A percentile compares a stretch with the other conserved stretches of the same genome.
These are phyloP conservation scores for Drosophila recens DNA, from an alignment of 2,888 invertebrate species.

Conservation along the genomic window DNA sequence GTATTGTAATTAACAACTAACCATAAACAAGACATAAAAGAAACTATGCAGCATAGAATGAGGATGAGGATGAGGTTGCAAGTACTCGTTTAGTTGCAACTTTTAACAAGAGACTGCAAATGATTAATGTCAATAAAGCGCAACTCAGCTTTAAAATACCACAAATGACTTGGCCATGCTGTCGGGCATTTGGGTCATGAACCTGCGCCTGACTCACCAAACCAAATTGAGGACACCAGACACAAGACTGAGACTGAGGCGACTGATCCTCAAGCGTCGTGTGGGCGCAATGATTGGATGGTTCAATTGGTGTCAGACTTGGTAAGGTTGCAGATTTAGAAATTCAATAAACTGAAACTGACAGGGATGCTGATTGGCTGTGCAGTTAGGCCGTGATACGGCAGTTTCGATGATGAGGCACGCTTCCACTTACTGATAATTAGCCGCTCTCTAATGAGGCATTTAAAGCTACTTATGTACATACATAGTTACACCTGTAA, in stretches of 20 bases:
- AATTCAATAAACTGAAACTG: slow-evolving; percentile 57
- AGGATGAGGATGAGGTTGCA: slow-evolving; percentile 30
- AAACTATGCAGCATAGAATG: slow-evolving; percentile 32
- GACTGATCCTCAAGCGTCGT: slow-evolving; percentile 58
- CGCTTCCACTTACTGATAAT: no score
- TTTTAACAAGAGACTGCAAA: slow-evolving; percentile 74
- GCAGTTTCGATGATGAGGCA: no score
- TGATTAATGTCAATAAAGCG: slow-evolving; percentile 79
- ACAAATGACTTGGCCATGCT: slow-evolving; percentile 38
- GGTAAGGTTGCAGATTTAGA: slow-evolving; percentile 22
- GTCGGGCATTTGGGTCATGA: slow-evolving; percentile 69
- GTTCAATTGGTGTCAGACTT: slow-evolving; percentile 65
- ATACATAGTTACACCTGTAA: neutral
- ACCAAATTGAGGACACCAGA: slow-evolving; percentile 64
- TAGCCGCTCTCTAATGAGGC: slow-evolving; percentile 61
- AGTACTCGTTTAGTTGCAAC: slow-evolving; percentile 65
- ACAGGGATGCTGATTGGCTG: slow-evolving; percentile 28
- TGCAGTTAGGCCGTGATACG: slow-evolving; percentile 40
- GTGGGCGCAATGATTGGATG: slow-evolving; percentile 59
- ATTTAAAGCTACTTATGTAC: slow-evolving; percentile 30
- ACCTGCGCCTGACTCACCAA: slow-evolving; percentile 51
- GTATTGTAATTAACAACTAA: slow-evolving; percentile 49
- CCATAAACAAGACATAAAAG: slow-evolving; percentile 52
- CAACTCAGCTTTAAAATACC: slow-evolving; percentile 50
- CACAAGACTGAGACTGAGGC: neutral